Evolutionary conservation across 2,113 vertebrate genomes (phyloP).

Genomic region (Tragulus kanchil): DNA sequence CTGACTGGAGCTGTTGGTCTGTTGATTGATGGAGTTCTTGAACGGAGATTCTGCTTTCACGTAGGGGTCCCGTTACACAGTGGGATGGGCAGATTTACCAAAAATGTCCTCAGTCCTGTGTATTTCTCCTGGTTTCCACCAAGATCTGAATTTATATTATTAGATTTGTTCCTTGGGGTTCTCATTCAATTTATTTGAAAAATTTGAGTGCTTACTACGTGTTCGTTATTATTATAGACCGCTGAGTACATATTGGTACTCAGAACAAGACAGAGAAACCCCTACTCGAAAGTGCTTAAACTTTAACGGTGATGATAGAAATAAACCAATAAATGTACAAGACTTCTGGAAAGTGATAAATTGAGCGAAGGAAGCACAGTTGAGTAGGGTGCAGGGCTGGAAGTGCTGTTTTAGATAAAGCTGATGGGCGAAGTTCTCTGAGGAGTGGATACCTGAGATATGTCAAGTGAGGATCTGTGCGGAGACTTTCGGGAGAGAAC

Average conservation of each 20-base stretch:
- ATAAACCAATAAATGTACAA: not conserved
- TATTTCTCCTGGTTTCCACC: not conserved
- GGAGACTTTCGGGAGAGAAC: not conserved
- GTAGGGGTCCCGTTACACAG: accelerated
- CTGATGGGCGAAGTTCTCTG: not conserved
- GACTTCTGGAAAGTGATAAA: not conserved
- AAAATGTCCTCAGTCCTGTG: not conserved
- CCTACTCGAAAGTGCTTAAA: not conserved
- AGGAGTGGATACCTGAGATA: not conserved
- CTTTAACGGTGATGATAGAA: not conserved
- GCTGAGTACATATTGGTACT: not conserved
- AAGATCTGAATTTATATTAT: not conserved
- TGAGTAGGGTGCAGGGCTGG: not conserved
- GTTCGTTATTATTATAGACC: not conserved
- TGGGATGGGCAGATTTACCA: not conserved
- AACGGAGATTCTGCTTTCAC: not conserved
- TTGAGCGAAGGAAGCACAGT: not conserved
- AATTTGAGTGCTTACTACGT: not conserved
- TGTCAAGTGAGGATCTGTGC: not conserved
- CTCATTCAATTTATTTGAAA: not conserved
- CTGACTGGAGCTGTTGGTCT: not conserved
- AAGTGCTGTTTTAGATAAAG: not conserved
- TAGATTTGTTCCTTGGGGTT: not conserved
- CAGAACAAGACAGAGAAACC: not conserved
- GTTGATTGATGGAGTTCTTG: not conserved